Conservation (phyloP, 2,113 vertebrate genomes). For the Gobio gobio region DNA sequence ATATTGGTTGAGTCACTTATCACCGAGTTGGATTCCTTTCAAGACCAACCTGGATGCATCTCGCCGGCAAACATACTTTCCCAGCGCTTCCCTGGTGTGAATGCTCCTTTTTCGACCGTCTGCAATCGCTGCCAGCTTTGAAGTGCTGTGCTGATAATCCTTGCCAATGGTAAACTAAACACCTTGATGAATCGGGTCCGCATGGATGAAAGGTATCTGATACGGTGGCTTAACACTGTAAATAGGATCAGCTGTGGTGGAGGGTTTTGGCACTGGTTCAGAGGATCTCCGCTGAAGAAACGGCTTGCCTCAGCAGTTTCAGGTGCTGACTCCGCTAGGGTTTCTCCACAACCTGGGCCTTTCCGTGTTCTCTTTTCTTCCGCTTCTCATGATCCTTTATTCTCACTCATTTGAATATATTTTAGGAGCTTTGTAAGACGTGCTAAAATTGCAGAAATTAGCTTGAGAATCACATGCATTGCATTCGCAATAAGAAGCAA, state of each 20-base stretch:
- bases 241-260: conserved; percentile 17
- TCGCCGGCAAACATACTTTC: neutral
- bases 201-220: conserved; percentile 4
- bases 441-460: neutral
- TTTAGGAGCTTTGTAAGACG: neutral
- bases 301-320: conserved; percentile 13
- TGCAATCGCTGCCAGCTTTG: neutral
- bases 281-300: conserved; percentile 11
- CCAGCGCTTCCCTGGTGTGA: neutral
- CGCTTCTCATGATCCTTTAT: neutral
- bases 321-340: conserved; percentile 19
- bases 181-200: neutral
- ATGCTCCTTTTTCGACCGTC: neutral
- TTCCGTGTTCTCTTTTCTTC: neutral
- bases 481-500: neutral
- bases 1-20: neutral
- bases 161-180: conserved; percentile 16
- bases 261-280: neutral
- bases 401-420: neutral
- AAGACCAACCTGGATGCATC: neutral
- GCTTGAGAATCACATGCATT: neutral
- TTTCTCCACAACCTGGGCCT: neutral
- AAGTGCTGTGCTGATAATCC: conserved; percentile 2
- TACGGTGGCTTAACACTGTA: neutral
- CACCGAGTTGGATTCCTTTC: neutral